A percentile compares a stretch with the other conserved stretches of the same genome.
These are phyloP conservation scores for Hetaerina americana DNA, from an alignment of 1,140 invertebrate genomes.

Conservation along the genomic window DNA sequence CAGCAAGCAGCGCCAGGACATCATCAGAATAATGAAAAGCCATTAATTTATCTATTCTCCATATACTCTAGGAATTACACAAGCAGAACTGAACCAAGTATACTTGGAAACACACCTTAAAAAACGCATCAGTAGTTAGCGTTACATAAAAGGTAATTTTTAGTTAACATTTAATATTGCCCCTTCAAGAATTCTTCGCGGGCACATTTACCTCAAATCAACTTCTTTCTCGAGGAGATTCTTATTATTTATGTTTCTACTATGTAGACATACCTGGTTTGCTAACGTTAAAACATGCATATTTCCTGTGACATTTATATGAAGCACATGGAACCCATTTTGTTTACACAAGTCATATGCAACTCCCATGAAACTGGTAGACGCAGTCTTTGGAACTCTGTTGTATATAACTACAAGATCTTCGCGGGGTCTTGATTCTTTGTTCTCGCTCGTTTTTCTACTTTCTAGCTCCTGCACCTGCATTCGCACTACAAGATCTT, in stretches of 20 bases:
- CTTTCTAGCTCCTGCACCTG: neutral
- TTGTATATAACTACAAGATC: constrained; percentile 83
- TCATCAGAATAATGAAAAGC: too few species aligned
- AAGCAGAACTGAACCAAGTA: too few species aligned
- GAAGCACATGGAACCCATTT: constrained; percentile 88
- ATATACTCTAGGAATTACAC: too few species aligned
- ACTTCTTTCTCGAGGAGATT: too few species aligned
- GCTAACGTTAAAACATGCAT: constrained; percentile 80
- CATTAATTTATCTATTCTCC: too few species aligned
- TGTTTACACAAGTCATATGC: constrained; percentile 89
- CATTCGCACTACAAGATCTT: neutral
- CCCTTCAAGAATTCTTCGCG: too few species aligned
- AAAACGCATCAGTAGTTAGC: too few species aligned
- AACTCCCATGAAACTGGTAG: constrained; percentile 94
- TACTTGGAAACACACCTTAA: too few species aligned
- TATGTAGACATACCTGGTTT: constrained; percentile 58
- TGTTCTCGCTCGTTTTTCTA: neutral
- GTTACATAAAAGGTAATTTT: too few species aligned
- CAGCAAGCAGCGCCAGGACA: too few species aligned
- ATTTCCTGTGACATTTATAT: constrained; percentile 94
- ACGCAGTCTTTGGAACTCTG: constrained; percentile 96
- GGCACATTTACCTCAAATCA: too few species aligned
- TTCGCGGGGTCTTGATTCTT: constrained; percentile 22
- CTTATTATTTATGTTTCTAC: neutral
- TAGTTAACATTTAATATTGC: too few species aligned